Percentiles rank a stretch among this genome's conserved stretches.
phyloP scores from a whole-genome alignment of 2,113 vertebrate species.

The Ranitomeya imitator region DNA sequence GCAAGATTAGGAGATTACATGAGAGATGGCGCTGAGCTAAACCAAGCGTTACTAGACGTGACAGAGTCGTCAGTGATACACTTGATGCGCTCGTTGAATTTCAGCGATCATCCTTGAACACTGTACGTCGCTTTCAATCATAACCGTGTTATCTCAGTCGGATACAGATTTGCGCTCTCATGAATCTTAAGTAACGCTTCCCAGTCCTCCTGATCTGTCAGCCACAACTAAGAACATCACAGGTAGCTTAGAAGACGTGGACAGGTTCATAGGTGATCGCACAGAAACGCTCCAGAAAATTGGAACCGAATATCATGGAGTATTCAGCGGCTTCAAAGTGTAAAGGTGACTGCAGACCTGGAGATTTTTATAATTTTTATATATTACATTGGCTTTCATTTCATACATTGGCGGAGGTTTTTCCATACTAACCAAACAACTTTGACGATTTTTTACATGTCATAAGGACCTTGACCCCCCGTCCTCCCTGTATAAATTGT shows the following conservation, averaged over 20 bases:
- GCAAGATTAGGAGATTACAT: not conserved
- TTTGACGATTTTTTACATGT: not conserved
- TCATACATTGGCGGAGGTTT: not conserved
- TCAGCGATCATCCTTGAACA: slow-evolving; percentile 15
- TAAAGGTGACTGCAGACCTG: not conserved
- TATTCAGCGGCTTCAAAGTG: not conserved
- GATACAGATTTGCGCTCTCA: slow-evolving; percentile 38
- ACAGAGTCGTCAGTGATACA: not conserved
- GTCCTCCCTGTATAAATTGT: not conserved
- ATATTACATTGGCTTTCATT: not conserved
- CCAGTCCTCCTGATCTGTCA: slow-evolving; percentile 7
- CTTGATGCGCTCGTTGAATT: slow-evolving; percentile 24
- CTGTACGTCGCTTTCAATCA: not conserved
- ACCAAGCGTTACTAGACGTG: not conserved
- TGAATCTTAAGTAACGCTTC: slow-evolving; percentile 21
- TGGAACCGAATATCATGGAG: not conserved
- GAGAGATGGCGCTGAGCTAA: not conserved
- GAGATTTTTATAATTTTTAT: not conserved
- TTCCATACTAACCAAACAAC: not conserved
- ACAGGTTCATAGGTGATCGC: not conserved
- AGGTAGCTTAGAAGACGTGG: not conserved
- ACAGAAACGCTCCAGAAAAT: not conserved
- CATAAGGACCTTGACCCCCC: not conserved
- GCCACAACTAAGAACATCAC: slow-evolving; percentile 10
- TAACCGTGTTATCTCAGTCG: slow-evolving; percentile 14